Evolutionary conservation across 1,140 invertebrate species (phyloP).

Genomic region (Varroa destructor): DNA sequence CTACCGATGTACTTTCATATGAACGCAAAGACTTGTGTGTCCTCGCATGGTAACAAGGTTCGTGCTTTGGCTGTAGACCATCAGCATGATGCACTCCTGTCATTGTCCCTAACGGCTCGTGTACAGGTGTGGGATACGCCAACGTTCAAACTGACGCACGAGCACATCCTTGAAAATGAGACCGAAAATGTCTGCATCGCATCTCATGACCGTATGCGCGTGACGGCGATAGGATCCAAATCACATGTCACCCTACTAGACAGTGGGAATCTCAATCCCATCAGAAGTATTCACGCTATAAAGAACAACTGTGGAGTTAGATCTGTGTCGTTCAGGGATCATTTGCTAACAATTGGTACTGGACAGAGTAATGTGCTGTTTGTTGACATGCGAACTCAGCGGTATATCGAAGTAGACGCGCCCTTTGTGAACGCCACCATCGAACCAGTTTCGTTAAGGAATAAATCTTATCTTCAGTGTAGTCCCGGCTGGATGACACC

Average conservation of each 20-base stretch:
- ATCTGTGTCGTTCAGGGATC: constrained; percentile 73
- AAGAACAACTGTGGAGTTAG: constrained; percentile 50
- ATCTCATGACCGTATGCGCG: constrained; percentile 58
- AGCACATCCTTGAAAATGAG: constrained; percentile 14
- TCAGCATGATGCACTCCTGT: constrained; percentile 59
- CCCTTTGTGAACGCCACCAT: constrained; percentile 34
- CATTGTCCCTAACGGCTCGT: constrained; percentile 75
- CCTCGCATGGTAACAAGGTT: constrained; percentile 51
- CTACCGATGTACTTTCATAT: constrained; percentile 43
- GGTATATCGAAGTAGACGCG: constrained; percentile 61
- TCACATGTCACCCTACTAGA: constrained; percentile 80
- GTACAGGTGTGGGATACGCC: constrained; percentile 82
- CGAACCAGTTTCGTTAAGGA: background rate
- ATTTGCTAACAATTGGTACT: constrained; percentile 81
- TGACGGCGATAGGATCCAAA: constrained; percentile 80
- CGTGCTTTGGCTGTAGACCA: constrained; percentile 75
- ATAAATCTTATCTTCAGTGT: constrained; percentile 3
- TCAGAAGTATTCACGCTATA: constrained; percentile 47
- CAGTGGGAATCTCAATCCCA: constrained; percentile 63
- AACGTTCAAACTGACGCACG: constrained; percentile 52
- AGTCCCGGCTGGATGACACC: constrained; percentile 26
- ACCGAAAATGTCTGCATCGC: constrained; percentile 84
- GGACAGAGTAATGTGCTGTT: constrained; percentile 81
- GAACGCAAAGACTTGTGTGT: constrained; percentile 56
- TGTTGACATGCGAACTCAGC: constrained; percentile 75